Conservation (phyloP, 2,113 vertebrate species). For the Menura novaehollandiae region DNA sequence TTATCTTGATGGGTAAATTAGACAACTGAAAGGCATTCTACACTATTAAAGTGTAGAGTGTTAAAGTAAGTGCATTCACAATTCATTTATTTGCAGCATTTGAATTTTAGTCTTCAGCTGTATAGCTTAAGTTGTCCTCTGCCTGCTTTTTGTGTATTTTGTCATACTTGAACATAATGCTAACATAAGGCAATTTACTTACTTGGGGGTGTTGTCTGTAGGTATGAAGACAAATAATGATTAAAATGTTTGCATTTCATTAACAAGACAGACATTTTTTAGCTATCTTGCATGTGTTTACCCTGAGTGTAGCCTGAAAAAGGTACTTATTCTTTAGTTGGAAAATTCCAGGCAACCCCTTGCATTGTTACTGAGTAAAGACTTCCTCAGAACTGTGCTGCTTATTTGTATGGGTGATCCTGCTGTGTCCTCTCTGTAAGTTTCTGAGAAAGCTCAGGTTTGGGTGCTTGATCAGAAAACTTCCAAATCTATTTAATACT, state of each 20-base stretch:
- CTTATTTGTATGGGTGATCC: background rate
- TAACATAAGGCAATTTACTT: background rate
- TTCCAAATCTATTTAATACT: background rate
- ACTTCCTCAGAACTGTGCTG: background rate
- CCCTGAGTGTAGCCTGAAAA: background rate
- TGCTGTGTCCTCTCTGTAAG: background rate
- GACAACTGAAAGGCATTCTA: background rate
- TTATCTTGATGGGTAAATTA: background rate
- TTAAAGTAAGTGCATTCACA: background rate
- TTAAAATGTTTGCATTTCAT: conserved; percentile 9
- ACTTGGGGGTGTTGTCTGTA: conserved; percentile 16
- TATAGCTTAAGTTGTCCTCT: background rate
- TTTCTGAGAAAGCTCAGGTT: background rate
- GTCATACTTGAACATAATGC: background rate
- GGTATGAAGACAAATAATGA: background rate
- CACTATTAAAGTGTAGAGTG: background rate
- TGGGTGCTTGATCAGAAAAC: background rate
- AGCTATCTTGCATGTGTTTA: background rate
- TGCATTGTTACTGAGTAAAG: background rate
- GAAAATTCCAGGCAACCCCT: background rate
- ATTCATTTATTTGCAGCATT: background rate
- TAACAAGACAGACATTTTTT: background rate
- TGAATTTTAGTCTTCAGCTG: background rate
- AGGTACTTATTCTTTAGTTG: background rate
- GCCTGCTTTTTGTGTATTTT: background rate